Percentiles rank a stretch among this genome's conserved stretches.
Conservation (phyloP, 2,888 invertebrate species). For the Pyrochroa serraticornis region DNA sequence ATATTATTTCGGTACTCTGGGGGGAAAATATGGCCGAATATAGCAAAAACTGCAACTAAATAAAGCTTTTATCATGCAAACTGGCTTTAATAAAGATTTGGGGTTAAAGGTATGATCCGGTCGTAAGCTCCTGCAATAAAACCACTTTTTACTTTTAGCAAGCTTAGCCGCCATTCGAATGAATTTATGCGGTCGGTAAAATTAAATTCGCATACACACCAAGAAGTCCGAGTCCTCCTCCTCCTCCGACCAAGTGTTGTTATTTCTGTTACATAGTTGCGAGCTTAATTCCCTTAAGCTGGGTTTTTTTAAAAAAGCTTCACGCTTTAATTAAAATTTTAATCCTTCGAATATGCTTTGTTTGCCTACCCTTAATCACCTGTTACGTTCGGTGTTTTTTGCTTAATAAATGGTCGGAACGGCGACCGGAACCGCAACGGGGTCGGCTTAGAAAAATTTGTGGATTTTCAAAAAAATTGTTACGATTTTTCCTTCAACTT, state of each 20-base stretch:
- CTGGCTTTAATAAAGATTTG: too few species aligned
- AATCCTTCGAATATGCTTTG: conserved; percentile 25
- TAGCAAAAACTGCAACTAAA: too few species aligned
- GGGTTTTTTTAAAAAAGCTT: conserved; percentile 10
- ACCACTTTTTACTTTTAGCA: conserved; percentile 6
- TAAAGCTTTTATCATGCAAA: too few species aligned
- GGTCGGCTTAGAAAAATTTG: too few species aligned
- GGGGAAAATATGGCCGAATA: too few species aligned
- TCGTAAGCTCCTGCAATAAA: conserved; percentile 11
- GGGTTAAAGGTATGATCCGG: neutral
- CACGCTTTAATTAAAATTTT: conserved; percentile 26
- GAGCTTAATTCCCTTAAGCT: conserved; percentile 17
- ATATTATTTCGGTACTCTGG: too few species aligned
- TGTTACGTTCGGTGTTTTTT: conserved; percentile 16
- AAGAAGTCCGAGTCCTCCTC: neutral
- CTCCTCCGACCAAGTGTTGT: too few species aligned
- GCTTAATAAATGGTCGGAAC: conserved; percentile 10
- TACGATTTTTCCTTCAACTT: too few species aligned
- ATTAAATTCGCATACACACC: conserved; percentile 8
- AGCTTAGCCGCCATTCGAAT: conserved; percentile 5
- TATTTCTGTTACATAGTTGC: neutral
- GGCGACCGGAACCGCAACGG: too few species aligned
- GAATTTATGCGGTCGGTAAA: conserved; percentile 14
- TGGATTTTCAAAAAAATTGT: conserved; percentile 4
- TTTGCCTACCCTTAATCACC: conserved; percentile 22